A percentile compares a stretch with the other conserved stretches of the same genome.
Conservation (phyloP, 2,797 vertebrate genomes). For the Takifugu rubripes region DNA sequence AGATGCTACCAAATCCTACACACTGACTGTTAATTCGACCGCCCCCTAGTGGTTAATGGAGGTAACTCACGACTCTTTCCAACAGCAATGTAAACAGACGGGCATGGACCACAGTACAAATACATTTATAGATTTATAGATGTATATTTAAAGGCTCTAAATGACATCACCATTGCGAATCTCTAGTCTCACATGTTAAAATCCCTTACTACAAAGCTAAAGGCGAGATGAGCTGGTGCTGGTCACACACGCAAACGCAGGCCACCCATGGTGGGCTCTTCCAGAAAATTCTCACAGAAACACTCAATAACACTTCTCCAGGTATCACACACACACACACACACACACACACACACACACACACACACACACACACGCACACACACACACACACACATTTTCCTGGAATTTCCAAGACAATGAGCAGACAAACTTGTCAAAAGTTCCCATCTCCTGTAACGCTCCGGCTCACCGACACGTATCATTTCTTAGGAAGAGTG, state of each 20-base stretch:
- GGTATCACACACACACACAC: conserved; percentile 26
- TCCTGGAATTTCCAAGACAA: conserved; percentile 62
- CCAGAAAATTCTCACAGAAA: conserved; percentile 13
- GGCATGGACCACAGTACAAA: too few relatives aligned
- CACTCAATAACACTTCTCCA: conserved; percentile 24
- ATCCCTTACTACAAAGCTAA: background rate
- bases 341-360: too few relatives aligned
- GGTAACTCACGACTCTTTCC: too few relatives aligned
- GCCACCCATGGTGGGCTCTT: conserved; percentile 10
- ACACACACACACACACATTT: conserved; percentile 16
- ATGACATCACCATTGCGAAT: background rate
- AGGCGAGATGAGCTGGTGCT: background rate
- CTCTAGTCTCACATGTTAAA: background rate
- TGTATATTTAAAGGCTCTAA: background rate
- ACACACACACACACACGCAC: background rate
- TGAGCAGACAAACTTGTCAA: conserved; percentile 25
- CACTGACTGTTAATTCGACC: too few relatives aligned
- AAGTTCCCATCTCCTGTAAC: conserved; percentile 31
- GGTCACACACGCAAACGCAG: conserved; percentile 6
- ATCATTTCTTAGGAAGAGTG: conserved; percentile 44
- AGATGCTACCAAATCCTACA: too few relatives aligned
- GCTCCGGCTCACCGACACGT: conserved; percentile 53
- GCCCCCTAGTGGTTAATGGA: too few relatives aligned
- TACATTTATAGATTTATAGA: too few relatives aligned
- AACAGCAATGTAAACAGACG: too few relatives aligned